phyloP scores from a whole-genome alignment of 2,888 invertebrate genomes.

The Norana najaformis region DNA sequence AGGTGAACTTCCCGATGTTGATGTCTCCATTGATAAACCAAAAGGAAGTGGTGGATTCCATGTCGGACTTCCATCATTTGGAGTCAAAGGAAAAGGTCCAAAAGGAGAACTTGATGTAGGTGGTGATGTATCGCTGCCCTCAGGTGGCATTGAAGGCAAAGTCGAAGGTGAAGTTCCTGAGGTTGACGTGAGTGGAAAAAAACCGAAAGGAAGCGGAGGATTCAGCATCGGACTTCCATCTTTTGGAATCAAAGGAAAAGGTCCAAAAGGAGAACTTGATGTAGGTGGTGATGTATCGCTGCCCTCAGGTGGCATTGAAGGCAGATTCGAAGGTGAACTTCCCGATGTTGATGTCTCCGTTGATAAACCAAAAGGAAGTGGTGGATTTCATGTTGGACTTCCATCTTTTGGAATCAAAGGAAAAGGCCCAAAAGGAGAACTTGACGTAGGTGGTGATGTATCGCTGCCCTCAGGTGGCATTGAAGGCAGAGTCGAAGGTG shows the following conservation, averaged over 20 bases:
- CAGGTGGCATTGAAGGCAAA: neutral
- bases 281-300: neutral
- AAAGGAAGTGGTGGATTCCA: too few species aligned
- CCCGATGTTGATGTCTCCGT: slow-evolving; percentile 25
- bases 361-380: slow-evolving; percentile 31
- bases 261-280: slow-evolving; percentile 28
- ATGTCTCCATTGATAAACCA: too few species aligned
- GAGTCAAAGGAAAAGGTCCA: slow-evolving; percentile 21
- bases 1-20: too few species aligned
- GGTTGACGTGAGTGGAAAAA: slow-evolving; percentile 20
- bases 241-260: slow-evolving; percentile 31
- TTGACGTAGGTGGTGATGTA: slow-evolving; percentile 17
- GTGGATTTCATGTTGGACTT: slow-evolving; percentile 24
- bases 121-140: neutral
- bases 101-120: slow-evolving; percentile 24
- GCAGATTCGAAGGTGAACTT: slow-evolving; percentile 23
- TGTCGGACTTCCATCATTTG: neutral
- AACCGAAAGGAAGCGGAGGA: slow-evolving; percentile 19
- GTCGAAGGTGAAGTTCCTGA: slow-evolving; percentile 27
- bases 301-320: neutral
- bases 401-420: slow-evolving; percentile 21
- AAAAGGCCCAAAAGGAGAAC: slow-evolving; percentile 29
- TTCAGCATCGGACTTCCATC: neutral
- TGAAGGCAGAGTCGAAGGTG: neutral
- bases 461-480: slow-evolving; percentile 15